phyloP scores from a whole-genome alignment of 1,140 invertebrate genomes.

The Bombus fervidus region DNA sequence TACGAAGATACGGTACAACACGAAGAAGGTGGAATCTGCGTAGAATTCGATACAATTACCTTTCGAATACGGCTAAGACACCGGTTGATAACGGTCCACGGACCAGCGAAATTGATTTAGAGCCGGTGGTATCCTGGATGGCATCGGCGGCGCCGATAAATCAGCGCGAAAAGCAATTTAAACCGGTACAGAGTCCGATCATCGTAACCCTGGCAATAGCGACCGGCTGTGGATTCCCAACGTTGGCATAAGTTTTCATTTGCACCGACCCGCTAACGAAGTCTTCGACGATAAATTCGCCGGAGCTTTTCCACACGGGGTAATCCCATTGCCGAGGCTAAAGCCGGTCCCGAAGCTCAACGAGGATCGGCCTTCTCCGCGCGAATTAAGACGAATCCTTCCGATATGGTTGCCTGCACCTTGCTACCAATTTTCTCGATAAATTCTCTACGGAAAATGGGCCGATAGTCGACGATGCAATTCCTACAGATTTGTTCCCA shows the following conservation, averaged over 20 bases:
- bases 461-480: neutral
- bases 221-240: slow-evolving; percentile 21
- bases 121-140: neutral
- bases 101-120: slow-evolving; percentile 38
- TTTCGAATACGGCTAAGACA: neutral
- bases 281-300: slow-evolving; percentile 65
- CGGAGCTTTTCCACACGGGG: slow-evolving; percentile 49
- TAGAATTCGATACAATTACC: neutral
- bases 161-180: slow-evolving; percentile 48
- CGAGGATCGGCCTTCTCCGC: slow-evolving; percentile 45
- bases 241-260: slow-evolving; percentile 67
- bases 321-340: slow-evolving; percentile 62
- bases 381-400: slow-evolving; percentile 68
- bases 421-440: slow-evolving; percentile 1
- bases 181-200: slow-evolving; percentile 34
- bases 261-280: slow-evolving; percentile 57
- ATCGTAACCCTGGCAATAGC: slow-evolving; percentile 44
- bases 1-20: neutral
- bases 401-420: neutral
- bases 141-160: slow-evolving; percentile 14
- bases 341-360: slow-evolving; percentile 45
- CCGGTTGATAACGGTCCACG: neutral
- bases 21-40: neutral
- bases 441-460: slow-evolving; percentile 25
- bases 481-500: slow-evolving; percentile 14